Conservation (phyloP, 2,113 vertebrate species). For the Ceuthmochares aereus region DNA sequence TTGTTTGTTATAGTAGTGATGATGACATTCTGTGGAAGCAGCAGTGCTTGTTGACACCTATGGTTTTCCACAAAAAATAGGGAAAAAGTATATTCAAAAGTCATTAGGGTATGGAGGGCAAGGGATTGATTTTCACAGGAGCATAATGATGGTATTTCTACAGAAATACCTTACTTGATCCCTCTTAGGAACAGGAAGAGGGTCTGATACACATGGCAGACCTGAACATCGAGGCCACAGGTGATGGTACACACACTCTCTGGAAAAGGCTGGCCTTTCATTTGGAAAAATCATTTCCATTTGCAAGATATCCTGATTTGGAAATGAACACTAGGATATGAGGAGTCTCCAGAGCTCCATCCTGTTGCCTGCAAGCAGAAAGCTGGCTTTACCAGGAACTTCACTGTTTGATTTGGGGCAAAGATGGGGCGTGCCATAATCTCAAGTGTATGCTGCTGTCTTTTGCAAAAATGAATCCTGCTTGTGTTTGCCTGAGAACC, state of each 20-base stretch:
- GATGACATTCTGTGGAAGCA: neutral
- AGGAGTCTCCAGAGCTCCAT: neutral
- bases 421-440: neutral
- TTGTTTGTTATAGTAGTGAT: neutral
- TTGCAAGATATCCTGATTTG: neutral
- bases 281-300: neutral
- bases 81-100: neutral
- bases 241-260: neutral
- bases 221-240: neutral
- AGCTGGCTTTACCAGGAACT: neutral
- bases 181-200: neutral
- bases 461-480: neutral
- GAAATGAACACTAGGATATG: neutral
- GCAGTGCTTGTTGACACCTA: neutral
- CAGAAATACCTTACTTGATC: neutral
- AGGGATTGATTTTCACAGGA: neutral
- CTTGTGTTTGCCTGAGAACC: neutral
- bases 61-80: neutral
- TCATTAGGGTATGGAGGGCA: neutral
- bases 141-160: neutral
- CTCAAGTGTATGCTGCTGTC: neutral
- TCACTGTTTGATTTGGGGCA: neutral
- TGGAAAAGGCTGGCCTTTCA: neutral
- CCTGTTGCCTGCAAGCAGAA: neutral
- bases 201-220: neutral